Conservation (phyloP, 2,113 vertebrate species). For the Tupaia tana region DNA sequence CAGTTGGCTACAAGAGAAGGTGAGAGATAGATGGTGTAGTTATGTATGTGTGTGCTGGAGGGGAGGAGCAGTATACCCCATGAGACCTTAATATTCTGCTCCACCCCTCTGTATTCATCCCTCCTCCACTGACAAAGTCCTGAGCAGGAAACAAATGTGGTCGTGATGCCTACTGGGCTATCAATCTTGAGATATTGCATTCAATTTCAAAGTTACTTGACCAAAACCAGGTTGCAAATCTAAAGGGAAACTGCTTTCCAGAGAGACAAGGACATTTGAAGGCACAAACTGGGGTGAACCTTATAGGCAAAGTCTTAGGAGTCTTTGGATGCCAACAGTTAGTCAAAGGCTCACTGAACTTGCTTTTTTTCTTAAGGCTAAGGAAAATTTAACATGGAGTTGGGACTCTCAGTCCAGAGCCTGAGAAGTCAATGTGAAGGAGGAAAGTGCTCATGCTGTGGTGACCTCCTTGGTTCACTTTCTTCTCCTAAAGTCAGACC, state of each 20-base stretch:
- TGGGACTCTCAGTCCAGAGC: not conserved
- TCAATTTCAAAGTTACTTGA: slow-evolving; percentile 56
- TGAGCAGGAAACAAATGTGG: slow-evolving; percentile 41
- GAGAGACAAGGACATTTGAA: slow-evolving; percentile 20
- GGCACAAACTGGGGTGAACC: not conserved
- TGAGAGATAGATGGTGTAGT: not conserved
- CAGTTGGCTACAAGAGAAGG: not conserved
- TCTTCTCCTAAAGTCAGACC: not conserved
- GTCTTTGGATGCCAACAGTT: not conserved
- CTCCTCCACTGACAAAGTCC: not conserved
- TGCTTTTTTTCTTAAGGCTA: not conserved
- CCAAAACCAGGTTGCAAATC: slow-evolving; percentile 52
- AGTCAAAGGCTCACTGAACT: not conserved
- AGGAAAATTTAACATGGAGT: not conserved
- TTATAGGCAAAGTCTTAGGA: not conserved
- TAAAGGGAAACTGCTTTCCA: not conserved
- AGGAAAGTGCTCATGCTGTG: rapidly evolving
- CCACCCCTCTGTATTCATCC: not conserved
- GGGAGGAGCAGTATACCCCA: too few species aligned
- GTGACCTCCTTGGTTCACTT: not conserved
- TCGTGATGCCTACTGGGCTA: not conserved
- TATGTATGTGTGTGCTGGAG: too few species aligned
- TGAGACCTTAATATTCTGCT: not conserved
- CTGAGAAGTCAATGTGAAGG: not conserved
- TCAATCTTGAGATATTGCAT: not conserved